Conservation (phyloP, 53 echinoderm and acorn worm genomes). For the Actinopyga echinites region DNA sequence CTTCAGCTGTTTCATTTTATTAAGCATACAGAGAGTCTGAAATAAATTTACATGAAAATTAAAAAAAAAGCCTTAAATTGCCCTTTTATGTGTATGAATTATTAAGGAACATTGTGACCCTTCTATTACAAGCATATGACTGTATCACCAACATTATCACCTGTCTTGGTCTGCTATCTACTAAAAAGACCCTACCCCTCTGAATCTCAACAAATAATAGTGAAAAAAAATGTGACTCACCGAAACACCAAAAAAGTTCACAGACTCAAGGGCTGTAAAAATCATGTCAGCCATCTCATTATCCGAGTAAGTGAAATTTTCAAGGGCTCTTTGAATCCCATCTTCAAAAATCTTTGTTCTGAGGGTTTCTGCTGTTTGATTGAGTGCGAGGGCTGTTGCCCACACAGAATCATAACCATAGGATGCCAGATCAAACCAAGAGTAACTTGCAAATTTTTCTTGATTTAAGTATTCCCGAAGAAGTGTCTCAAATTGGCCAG, state of each 20-base stretch:
- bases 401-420: constrained; percentile 28
- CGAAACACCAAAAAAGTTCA: constrained; percentile 57
- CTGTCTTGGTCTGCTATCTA: no score
- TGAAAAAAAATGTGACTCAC: constrained; percentile 28
- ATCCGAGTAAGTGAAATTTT: constrained; percentile 62
- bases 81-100: no score
- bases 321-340: constrained; percentile 24
- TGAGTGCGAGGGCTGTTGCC: constrained; percentile 19
- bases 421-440: background rate
- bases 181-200: no score
- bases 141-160: no score
- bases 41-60: no score
- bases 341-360: background rate
- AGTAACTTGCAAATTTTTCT: constrained; percentile 3
- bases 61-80: no score
- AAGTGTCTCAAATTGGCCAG: background rate
- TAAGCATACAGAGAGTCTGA: no score
- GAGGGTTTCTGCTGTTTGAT: constrained; percentile 7
- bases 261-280: constrained; percentile 32
- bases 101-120: no score
- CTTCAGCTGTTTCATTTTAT: background rate
- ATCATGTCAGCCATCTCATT: constrained; percentile 63
- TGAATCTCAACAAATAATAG: no score
- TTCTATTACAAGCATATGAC: no score
- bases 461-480: background rate